Base-by-base conservation (phyloP, 2,113 vertebrate species). In the Tenebrosternarchus preto region DNA sequence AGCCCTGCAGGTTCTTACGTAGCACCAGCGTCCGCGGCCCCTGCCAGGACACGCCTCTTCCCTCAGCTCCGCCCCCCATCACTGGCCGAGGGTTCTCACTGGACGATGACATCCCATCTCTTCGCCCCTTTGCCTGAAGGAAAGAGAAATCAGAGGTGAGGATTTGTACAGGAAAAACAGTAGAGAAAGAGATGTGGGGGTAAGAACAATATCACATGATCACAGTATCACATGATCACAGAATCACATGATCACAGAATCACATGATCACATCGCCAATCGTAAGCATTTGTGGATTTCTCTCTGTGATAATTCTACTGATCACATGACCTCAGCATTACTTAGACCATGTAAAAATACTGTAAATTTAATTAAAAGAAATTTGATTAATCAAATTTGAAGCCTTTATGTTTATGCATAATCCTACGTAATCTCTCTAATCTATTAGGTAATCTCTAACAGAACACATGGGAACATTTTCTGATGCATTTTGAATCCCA, bases 1-100 rank as follows among this genome's bases (percentile, higher is more conserved):
- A 99, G 0, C 97, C 97, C 91, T 96, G 95, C 2, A 89, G 88
- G 87, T 93, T 97, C 87, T 99, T 98, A 70, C 79, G 95, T 81
- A 99, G 95, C 83, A 95, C 87, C 91, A 99, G 89, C 0, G 96
- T 96, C 86, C 89, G 93, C 2, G 95, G 96, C 5, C 95, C 95
- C 84, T 93, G 92, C 95, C 96, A 97, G 83, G 93, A 92, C 86
- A 93, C 77, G 29, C 92, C 88, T 5, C 94, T 93, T 78, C 93
- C 92, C 59, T 90, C 90, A 69, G 88, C 85, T 82, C 94, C 85
- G 0, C 94, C 93, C 84, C 91, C 93, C 88, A 91, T 87, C 85
- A 90, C 88, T 0, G 89, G 93, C 87, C 93, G 92, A 16, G 82
- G 93, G 85, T 95, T 96, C 89, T 94, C 94, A 0, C 92, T 91